Conservation (phyloP, 2,888 invertebrate species). For the Cryptophagus acutangulus region DNA sequence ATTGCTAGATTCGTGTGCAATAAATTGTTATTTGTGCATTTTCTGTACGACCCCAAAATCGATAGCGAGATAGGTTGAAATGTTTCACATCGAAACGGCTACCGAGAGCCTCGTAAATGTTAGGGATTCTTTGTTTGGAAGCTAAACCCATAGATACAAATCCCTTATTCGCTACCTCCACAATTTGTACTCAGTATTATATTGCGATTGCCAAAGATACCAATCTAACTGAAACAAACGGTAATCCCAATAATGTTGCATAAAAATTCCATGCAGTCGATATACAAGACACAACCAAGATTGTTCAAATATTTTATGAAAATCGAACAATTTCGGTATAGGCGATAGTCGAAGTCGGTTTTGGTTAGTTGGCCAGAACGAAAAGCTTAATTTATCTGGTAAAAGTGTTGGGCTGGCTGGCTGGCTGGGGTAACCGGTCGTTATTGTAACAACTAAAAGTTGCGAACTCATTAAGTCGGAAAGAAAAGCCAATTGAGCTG, state of each 20-base stretch:
- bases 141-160: conserved; percentile 40
- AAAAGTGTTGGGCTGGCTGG: conserved; percentile 30
- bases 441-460: conserved; percentile 32
- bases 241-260: conserved; percentile 15
- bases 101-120: conserved; percentile 45
- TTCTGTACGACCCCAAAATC: conserved; percentile 31
- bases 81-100: conserved; percentile 42
- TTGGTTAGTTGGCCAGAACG: no score
- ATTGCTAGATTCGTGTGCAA: conserved; percentile 7
- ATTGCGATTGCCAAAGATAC: conserved; percentile 29
- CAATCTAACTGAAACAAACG: conserved; percentile 28
- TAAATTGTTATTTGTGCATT: conserved; percentile 17
- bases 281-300: conserved; percentile 4
- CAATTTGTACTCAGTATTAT: conserved; percentile 34
- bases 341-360: no score
- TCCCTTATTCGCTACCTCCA: conserved; percentile 41
- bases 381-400: conserved; percentile 29
- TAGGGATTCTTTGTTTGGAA: conserved; percentile 42
- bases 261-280: not conserved
- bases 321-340: no score
- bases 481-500: conserved; percentile 39
- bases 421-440: no score
- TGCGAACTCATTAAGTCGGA: conserved; percentile 38
- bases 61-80: conserved; percentile 44
- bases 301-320: not conserved